phyloP scores from a whole-genome alignment of 1,140 invertebrate species.

The Drosophila sp. region DNA sequence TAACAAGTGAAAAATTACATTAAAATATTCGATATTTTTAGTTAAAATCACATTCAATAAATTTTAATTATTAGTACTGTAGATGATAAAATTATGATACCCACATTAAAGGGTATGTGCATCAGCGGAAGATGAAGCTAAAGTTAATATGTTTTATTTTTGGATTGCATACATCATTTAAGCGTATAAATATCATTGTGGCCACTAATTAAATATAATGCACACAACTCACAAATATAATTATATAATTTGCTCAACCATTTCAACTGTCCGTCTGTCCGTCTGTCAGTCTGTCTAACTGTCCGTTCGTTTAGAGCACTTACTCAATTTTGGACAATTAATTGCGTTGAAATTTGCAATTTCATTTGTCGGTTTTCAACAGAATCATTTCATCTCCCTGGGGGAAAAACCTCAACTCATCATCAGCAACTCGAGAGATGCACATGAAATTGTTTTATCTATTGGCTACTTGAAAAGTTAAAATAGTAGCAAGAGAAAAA shows the following conservation, averaged over 20 bases:
- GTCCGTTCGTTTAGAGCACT: slow-evolving; percentile 9
- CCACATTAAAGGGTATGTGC: not conserved
- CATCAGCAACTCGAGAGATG: slow-evolving; percentile 45
- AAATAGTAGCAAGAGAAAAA: slow-evolving; percentile 2
- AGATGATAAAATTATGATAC: not conserved
- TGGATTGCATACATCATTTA: slow-evolving; percentile 45
- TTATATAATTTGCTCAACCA: slow-evolving; percentile 32
- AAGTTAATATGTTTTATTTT: slow-evolving; percentile 28
- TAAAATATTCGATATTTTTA: too few species aligned
- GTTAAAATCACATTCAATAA: too few species aligned
- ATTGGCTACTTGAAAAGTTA: slow-evolving; percentile 25
- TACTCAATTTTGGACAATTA: slow-evolving; percentile 26
- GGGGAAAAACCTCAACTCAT: slow-evolving; percentile 8
- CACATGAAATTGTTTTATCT: slow-evolving; percentile 31
- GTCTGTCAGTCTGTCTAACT: not conserved
- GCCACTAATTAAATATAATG: slow-evolving; percentile 39
- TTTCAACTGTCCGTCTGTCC: not conserved
- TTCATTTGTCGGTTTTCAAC: slow-evolving; percentile 25
- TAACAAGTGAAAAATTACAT: too few species aligned
- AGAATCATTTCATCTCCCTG: slow-evolving; percentile 11
- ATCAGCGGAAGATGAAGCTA: not conserved
- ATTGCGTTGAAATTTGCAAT: slow-evolving; percentile 24
- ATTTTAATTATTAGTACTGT: too few species aligned
- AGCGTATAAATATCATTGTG: slow-evolving; percentile 32
- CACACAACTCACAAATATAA: slow-evolving; percentile 15